Percentiles rank a stretch among this genome's conserved stretches.
Conservation (phyloP, 2,113 vertebrate species). For the Cyphomyrus plagiostoma region DNA sequence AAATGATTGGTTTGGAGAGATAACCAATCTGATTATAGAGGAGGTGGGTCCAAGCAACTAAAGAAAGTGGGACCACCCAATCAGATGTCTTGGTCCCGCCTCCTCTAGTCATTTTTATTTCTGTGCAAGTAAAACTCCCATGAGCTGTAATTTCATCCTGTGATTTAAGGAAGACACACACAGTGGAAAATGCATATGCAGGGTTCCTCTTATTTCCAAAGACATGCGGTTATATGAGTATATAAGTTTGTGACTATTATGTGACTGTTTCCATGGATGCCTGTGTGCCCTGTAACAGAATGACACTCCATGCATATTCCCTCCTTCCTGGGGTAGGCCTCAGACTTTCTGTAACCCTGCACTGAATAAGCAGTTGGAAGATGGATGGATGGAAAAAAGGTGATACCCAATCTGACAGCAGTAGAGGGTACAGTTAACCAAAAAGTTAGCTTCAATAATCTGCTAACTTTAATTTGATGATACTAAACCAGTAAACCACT, state of each 20-base stretch:
- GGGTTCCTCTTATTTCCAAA: background rate
- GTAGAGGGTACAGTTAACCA: background rate
- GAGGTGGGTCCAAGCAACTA: no score
- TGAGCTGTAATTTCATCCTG: background rate
- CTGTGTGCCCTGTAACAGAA: background rate
- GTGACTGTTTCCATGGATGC: background rate
- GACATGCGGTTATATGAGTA: background rate
- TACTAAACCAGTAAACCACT: no score
- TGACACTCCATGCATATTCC: background rate
- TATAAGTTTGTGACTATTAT: background rate
- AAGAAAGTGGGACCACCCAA: no score
- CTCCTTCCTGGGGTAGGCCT: background rate
- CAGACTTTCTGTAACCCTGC: background rate
- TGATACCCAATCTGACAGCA: background rate
- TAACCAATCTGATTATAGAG: no score
- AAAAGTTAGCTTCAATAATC: no score
- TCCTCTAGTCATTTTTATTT: no score
- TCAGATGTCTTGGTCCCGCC: no score
- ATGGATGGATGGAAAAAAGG: background rate
- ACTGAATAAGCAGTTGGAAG: background rate
- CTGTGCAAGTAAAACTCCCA: no score
- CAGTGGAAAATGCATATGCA: background rate
- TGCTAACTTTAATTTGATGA: no score
- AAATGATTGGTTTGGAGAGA: no score
- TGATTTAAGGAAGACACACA: background rate